Conservation (phyloP, 2,888 invertebrate genomes). For the Oligia latruncula region DNA sequence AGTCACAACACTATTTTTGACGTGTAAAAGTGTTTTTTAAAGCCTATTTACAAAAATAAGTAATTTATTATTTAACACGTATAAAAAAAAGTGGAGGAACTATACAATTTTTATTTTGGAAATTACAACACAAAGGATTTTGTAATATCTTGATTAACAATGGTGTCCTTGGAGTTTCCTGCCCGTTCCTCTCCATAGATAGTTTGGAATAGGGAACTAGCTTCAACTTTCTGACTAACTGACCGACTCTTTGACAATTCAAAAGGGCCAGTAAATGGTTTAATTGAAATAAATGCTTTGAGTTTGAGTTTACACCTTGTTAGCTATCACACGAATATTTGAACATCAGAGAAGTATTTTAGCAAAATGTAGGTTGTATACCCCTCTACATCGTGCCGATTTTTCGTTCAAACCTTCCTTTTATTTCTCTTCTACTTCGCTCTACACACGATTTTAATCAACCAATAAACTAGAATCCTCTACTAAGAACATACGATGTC, state of each 20-base stretch:
- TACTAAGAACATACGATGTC: not conserved
- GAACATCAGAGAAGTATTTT: not conserved
- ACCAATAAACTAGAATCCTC: not conserved
- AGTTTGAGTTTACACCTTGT: not conserved
- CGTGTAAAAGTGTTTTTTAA: not conserved
- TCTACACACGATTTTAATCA: slow-evolving; percentile 25
- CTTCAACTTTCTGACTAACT: not conserved
- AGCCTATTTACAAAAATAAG: not conserved
- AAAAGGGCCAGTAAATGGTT: not conserved
- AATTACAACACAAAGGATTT: not conserved
- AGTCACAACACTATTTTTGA: not conserved
- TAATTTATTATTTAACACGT: not conserved
- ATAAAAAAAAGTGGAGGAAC: not conserved
- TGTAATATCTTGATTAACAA: not conserved
- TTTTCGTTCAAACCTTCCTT: not conserved
- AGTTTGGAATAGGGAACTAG: not conserved
- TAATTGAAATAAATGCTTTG: not conserved
- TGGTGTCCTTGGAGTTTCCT: not conserved
- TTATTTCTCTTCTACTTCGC: not conserved
- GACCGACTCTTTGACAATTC: not conserved
- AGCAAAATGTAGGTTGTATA: not conserved
- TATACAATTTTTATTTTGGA: not conserved
- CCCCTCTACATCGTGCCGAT: not conserved
- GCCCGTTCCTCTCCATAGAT: not conserved
- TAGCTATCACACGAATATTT: not conserved